These are phyloP conservation scores for Boleophthalmus pectinirostris DNA, from an alignment of 2,113 vertebrate species.

Conservation along the genomic window DNA sequence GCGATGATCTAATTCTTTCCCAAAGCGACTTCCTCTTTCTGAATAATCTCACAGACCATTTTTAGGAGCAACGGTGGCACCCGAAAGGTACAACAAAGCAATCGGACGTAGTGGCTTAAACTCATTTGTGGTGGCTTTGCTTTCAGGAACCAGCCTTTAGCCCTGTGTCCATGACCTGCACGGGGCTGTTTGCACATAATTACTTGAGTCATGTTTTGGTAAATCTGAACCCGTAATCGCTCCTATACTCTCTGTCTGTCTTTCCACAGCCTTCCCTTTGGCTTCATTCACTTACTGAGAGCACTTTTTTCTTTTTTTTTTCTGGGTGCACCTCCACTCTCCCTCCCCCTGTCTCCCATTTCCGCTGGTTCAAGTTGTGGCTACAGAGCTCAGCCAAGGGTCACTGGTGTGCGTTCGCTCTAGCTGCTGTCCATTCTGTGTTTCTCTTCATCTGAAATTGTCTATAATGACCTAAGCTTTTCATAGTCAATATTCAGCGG, in stretches of 20 bases:
- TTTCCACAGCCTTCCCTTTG: conserved; percentile 43
- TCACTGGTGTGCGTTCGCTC: conserved; percentile 67
- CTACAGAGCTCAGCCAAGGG: conserved; percentile 76
- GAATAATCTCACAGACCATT: conserved; percentile 40
- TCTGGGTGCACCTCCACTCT: conserved; percentile 48
- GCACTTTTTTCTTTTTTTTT: conserved; percentile 50
- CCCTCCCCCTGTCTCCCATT: conserved; percentile 39
- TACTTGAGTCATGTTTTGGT: conserved; percentile 72
- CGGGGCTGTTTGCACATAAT: conserved; percentile 60
- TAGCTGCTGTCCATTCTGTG: conserved; percentile 30
- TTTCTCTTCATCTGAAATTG: conserved; percentile 58
- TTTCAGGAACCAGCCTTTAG: conserved; percentile 48
- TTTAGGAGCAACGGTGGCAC: conserved; percentile 52
- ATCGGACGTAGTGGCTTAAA: conserved; percentile 47
- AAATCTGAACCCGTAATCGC: conserved; percentile 69
- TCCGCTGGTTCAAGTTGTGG: conserved; percentile 67
- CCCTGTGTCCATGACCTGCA: conserved; percentile 45
- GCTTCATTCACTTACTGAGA: conserved; percentile 48
- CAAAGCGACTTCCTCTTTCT: conserved; percentile 38
- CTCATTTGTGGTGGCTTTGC: conserved; percentile 55
- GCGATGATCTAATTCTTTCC: conserved; percentile 63
- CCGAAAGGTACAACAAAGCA: conserved; percentile 49
- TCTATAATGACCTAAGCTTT: conserved; percentile 60
- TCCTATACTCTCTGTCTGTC: conserved; percentile 51
- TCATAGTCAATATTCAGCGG: conserved; percentile 62